Evolutionary conservation across 2,888 invertebrate genomes (phyloP).

Genomic region (Monoplex corrugatus): DNA sequence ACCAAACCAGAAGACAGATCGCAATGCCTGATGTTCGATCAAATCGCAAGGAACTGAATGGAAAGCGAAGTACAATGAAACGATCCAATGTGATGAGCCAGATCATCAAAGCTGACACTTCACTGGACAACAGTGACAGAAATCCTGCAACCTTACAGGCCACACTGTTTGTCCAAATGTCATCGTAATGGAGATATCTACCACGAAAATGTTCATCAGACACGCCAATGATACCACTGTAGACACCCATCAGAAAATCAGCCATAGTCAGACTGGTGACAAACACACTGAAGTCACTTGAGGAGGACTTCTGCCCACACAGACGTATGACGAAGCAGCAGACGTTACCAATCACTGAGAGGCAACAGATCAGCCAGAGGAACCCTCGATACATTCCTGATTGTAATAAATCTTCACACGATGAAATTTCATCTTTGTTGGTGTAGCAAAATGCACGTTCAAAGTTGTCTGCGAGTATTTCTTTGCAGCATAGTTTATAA

Average conservation of each 20-base stretch:
- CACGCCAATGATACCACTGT: slow-evolving; percentile 62
- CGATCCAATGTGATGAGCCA: slow-evolving; percentile 86
- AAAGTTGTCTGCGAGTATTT: neutral
- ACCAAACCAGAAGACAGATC: slow-evolving; percentile 69
- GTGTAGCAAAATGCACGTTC: neutral
- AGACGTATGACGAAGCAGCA: slow-evolving; percentile 21
- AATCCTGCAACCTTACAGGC: slow-evolving; percentile 65
- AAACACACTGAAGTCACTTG: slow-evolving; percentile 35
- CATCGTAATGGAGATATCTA: slow-evolving; percentile 63
- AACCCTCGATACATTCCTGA: slow-evolving; percentile 8
- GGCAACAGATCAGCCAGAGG: slow-evolving; percentile 38
- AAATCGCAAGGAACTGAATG: slow-evolving; percentile 80
- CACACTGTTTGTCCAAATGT: slow-evolving; percentile 61
- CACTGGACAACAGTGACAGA: slow-evolving; percentile 82
- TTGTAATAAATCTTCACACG: slow-evolving; percentile 44
- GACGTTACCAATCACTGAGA: slow-evolving; percentile 36
- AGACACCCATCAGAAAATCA: slow-evolving; percentile 65
- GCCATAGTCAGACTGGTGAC: slow-evolving; percentile 53
- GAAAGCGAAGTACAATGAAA: slow-evolving; percentile 85
- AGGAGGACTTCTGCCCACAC: neutral
- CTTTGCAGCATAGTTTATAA: slow-evolving; percentile 43
- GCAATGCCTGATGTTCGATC: slow-evolving; percentile 63
- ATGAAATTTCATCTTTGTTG: slow-evolving; percentile 45
- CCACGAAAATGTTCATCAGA: slow-evolving; percentile 64
- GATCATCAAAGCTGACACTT: slow-evolving; percentile 85